Base-by-base conservation (phyloP, 2,888 invertebrate genomes). In the Netelia melanura region DNA sequence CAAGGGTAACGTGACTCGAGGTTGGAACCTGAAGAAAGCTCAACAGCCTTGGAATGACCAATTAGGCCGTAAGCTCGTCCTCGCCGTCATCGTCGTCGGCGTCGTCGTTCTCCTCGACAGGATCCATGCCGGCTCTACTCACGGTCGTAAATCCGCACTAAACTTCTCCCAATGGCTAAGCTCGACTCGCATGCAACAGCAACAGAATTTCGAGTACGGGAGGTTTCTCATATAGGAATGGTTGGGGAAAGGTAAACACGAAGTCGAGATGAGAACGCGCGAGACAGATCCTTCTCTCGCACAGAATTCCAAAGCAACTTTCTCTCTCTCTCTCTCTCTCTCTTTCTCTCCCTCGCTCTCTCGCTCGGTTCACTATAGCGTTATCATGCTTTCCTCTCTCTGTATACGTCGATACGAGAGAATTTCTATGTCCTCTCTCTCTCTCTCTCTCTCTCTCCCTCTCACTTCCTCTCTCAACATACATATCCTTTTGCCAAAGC, bases 211-310 rank as follows among this genome's bases (percentile, higher is more conserved):
- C 58, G 11, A 62, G 74, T 30, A 54, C 52, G 14, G 2, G 38
- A 78, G n/a, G 25, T 44, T 58, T 58, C 71, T 30, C 62, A 54
- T 67, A 67, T 70, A 77, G 52, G 52, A 11, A 43, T 44, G 58
- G 52, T 74, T 75, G 52, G 68, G 48, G 48, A 80, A 80, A 65
- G 23, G 83, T 84, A 84, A 84, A 84, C 83, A 84, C 58, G 56
- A 56, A 80, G 80, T 71, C 64, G 76, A 71, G 83, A 84, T 80
- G 83, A 84, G 83, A 75, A 80, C 75, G 56, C 75, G 58, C 71
- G 71, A 80, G 83, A 84, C 83, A 71, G 80, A 84, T 81, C 81
- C 81, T 75, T 75, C 80, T 75, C 80, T 58, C 58, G 21, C 58
- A 10, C 38, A 52, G 81, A 81, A 81, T 81, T 58, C 48, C 61